Evolutionary conservation across 1,140 invertebrate genomes (phyloP), one percentile per base, ranked within the genome.

Genomic region (Stegodyphus mimosarum): DNA sequence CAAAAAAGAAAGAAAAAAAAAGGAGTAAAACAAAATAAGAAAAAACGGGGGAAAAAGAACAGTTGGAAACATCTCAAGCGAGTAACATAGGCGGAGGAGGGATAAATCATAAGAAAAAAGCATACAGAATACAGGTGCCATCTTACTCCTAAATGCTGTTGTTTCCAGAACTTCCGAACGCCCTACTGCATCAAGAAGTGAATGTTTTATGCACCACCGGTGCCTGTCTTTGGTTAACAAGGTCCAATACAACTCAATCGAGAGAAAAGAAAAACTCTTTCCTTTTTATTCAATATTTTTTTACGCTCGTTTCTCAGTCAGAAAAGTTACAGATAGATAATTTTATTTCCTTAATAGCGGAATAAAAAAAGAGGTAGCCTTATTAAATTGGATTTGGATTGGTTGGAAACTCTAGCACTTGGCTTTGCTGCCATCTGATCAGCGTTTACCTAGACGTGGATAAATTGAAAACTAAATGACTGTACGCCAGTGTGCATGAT

Each of bases 61-160:
- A 49, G 53, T 72, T 72, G 55, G 55, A 81, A 81, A 72, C 33
- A 72, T 71, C 33, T 72, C 69, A 81, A 63, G 69, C 78, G 70
- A 63, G 72, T 72, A 81, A 81, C 18, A 50, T 81, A 33, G 18
- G 77, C 11, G 69, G n/a, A 18, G 51, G 18, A 72, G 52, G 10
- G 10, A 49, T 70, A 70, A 78, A 80, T 64, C 17, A 71, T 52
- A 63, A 72, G 13, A 70, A 72, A 81, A 72, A 79, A 79, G 17
- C 33, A 0, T n/a, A 63, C 52, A 81, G 63, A 67, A 60, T 13
- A 60, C 69, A 81, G 78, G 78, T 81, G 78, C 78, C 78, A 64
- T 81, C 72, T 81, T 72, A 55, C 78, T 50, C 69, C 55, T 72
- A 72, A 81, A 81, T 72, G 69, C 69, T 81, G 53, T 72, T 72